These are phyloP conservation scores for Saccopteryx leptura DNA, from an alignment of 2,113 vertebrate species.

Conservation along the genomic window DNA sequence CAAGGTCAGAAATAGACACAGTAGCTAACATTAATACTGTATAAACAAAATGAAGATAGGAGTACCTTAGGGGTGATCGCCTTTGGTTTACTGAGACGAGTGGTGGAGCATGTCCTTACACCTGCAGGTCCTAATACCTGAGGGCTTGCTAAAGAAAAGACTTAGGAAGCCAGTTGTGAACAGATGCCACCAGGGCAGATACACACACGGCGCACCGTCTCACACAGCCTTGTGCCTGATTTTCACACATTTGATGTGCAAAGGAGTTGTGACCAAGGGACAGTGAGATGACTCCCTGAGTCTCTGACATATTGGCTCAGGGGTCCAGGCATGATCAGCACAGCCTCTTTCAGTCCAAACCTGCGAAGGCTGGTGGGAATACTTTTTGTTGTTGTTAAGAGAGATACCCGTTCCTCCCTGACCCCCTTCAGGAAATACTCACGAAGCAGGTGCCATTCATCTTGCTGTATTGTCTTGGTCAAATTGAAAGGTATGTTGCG, in stretches of 20 bases:
- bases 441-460: slow-evolving; percentile 94
- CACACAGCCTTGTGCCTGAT: not conserved
- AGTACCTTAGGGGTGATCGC: not conserved
- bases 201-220: too few species aligned
- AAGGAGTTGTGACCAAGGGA: not conserved
- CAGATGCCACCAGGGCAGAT: not conserved
- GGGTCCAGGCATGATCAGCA: not conserved
- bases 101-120: not conserved
- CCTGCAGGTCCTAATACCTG: not conserved
- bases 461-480: slow-evolving; percentile 93
- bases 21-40: not conserved
- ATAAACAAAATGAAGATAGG: slow-evolving; percentile 37
- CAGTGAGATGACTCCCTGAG: not conserved
- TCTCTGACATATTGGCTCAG: not conserved
- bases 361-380: not conserved
- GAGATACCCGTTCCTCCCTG: not conserved
- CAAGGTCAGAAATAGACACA: slow-evolving; percentile 2
- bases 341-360: not conserved
- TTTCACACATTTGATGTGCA: not conserved
- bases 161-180: not conserved
- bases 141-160: not conserved
- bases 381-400: not conserved
- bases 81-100: not conserved
- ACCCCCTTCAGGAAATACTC: slow-evolving; percentile 77
- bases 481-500: slow-evolving; percentile 93